phyloP scores from a whole-genome alignment of 2,797 vertebrate genomes.

The Taenioides sp. region DNA sequence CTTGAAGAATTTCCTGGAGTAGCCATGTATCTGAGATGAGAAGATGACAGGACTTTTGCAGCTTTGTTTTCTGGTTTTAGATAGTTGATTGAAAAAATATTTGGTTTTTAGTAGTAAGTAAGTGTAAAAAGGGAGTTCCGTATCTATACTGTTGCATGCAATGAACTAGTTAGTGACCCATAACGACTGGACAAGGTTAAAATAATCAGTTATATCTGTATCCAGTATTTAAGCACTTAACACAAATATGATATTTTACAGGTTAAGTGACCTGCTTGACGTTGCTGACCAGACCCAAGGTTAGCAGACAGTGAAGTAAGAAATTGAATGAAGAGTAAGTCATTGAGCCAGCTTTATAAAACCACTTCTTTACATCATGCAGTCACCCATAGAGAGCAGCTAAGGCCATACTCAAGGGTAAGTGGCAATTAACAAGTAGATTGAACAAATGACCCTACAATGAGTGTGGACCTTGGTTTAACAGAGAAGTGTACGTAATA shows the following conservation, averaged over 20 bases:
- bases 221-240: neutral
- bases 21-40: constrained; percentile 3
- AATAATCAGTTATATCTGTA: neutral
- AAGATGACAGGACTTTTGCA: constrained; percentile 17
- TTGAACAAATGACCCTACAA: neutral
- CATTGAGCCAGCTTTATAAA: constrained; percentile 29
- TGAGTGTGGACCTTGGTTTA: constrained; percentile 6
- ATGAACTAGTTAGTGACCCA: neutral
- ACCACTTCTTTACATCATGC: constrained; percentile 25
- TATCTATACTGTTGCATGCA: neutral
- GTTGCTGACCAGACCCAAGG: neutral
- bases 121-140: neutral
- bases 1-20: neutral
- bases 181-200: neutral
- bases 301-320: neutral
- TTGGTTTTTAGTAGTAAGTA: too few relatives aligned
- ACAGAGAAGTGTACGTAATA: neutral
- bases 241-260: neutral
- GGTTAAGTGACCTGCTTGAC: neutral
- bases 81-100: too few relatives aligned
- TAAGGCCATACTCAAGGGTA: constrained; percentile 15
- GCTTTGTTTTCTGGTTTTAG: neutral
- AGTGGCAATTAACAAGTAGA: constrained; percentile 35
- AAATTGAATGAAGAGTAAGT: constrained; percentile 10
- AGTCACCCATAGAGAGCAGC: constrained; percentile 25